Evolutionary conservation across 2,888 invertebrate species (phyloP).

Genomic region (Eupithecia tripunctaria): DNA sequence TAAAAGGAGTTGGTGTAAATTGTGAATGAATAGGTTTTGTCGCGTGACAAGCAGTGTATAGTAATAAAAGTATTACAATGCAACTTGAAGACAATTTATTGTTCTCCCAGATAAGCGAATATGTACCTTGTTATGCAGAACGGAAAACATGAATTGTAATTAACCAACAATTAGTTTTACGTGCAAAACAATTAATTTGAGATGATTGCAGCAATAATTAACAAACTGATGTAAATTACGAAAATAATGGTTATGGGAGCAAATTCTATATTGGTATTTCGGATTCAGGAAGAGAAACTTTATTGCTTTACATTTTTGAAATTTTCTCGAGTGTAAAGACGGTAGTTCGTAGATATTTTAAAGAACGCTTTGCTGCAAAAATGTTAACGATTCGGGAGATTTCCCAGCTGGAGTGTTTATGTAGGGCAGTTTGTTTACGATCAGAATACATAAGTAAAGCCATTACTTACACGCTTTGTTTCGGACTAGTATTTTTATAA

Average conservation of each 20-base stretch:
- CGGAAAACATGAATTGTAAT: conserved; percentile 53
- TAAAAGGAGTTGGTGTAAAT: conserved; percentile 56
- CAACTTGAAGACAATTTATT: conserved; percentile 31
- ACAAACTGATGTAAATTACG: conserved; percentile 36
- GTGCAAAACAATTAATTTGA: conserved; percentile 71
- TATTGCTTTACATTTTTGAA: conserved; percentile 1
- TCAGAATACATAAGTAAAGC: not conserved
- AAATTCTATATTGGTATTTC: conserved; percentile 34
- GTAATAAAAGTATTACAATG: conserved; percentile 49
- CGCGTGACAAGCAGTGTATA: conserved; percentile 72
- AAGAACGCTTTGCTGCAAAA: not conserved
- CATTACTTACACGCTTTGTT: not conserved
- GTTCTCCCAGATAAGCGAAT: conserved; percentile 37
- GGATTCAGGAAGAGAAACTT: conserved; percentile 27
- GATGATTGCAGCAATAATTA: conserved; percentile 59
- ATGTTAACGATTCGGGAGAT: not conserved
- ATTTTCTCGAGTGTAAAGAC: conserved; percentile 9
- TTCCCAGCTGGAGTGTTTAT: not conserved
- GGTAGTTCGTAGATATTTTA: not conserved
- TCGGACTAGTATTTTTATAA: not conserved
- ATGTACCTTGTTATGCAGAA: conserved; percentile 25
- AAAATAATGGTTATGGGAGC: conserved; percentile 26
- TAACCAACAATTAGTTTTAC: conserved; percentile 61
- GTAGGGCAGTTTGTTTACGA: not conserved
- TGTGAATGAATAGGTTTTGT: conserved; percentile 77